Evolutionary conservation across 2,888 invertebrate genomes (phyloP).

Genomic region (Zygogramma bicolorata): DNA sequence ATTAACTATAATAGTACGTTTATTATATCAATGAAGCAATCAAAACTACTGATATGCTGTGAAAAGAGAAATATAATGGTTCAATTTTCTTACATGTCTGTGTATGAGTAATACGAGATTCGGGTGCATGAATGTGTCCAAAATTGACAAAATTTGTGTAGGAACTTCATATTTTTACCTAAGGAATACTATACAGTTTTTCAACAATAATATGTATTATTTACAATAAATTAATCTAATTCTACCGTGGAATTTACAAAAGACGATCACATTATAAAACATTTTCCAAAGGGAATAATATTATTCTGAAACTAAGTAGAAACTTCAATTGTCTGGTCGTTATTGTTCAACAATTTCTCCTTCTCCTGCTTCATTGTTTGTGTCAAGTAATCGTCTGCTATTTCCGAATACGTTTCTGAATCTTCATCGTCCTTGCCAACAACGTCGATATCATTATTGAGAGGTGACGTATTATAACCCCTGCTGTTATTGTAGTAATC

Average conservation of each 20-base stretch:
- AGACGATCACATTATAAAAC: constrained; percentile 18
- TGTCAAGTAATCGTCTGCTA: constrained; percentile 56
- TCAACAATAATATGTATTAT: constrained; percentile 13
- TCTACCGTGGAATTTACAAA: not conserved
- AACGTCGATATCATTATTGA: constrained; percentile 67
- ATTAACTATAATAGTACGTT: not conserved
- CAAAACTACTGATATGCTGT: not conserved
- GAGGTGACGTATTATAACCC: constrained; percentile 65
- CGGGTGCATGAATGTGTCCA: constrained; percentile 15
- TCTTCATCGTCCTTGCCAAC: constrained; percentile 70
- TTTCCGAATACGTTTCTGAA: constrained; percentile 61
- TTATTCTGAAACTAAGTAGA: constrained; percentile 68
- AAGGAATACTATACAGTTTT: constrained; percentile 21
- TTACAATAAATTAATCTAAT: not conserved
- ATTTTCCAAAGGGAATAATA: not conserved
- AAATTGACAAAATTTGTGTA: constrained; percentile 51
- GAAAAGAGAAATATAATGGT: not conserved
- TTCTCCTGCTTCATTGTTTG: constrained; percentile 66
- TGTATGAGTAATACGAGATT: not conserved
- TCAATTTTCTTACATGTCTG: not conserved
- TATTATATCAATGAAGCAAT: constrained; percentile 1
- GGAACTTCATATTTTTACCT: constrained; percentile 55
- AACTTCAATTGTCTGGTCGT: constrained; percentile 73
- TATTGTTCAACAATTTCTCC: constrained; percentile 72
- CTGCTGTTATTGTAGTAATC: constrained; percentile 65